These are phyloP conservation scores for Pseudocheirus occidentalis DNA, from an alignment of 2,797 vertebrate genomes.

Conservation along the genomic window DNA sequence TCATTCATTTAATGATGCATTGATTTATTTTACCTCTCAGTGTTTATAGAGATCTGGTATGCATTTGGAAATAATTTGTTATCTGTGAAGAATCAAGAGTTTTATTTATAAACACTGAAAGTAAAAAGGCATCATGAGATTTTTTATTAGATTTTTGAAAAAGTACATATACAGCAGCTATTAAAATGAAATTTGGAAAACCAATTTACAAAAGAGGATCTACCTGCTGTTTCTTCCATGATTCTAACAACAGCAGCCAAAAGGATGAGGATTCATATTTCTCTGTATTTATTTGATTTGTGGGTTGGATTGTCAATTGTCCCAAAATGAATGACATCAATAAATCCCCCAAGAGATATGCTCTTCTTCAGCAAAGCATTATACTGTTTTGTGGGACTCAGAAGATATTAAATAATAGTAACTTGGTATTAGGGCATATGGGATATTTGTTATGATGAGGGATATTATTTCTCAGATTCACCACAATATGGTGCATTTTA, in stretches of 20 bases:
- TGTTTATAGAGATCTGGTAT: slow-evolving; percentile 30
- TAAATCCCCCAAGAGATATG: not conserved
- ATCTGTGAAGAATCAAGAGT: slow-evolving; percentile 49
- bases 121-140: not conserved
- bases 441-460: not conserved
- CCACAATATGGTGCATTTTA: not conserved
- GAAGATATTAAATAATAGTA: slow-evolving; percentile 26
- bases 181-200: not conserved
- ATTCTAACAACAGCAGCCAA: slow-evolving; percentile 17
- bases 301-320: slow-evolving; percentile 32
- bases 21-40: slow-evolving; percentile 5
- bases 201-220: slow-evolving; percentile 14
- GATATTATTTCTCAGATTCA: slow-evolving; percentile 42
- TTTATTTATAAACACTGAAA: slow-evolving; percentile 50
- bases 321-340: slow-evolving; percentile 46
- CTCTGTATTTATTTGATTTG: slow-evolving; percentile 35
- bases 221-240: slow-evolving; percentile 1
- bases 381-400: not conserved
- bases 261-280: slow-evolving; percentile 39
- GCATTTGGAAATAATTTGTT: slow-evolving; percentile 38
- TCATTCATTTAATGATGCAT: not conserved
- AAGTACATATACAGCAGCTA: slow-evolving; percentile 17
- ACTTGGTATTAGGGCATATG: slow-evolving; percentile 47
- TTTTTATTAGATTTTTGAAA: slow-evolving; percentile 51
- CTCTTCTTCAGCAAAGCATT: slow-evolving; percentile 33